Percentiles rank a stretch among this genome's conserved stretches.
phyloP scores from a whole-genome alignment of 2,888 invertebrate species.

The Epirrhoe tristata region DNA sequence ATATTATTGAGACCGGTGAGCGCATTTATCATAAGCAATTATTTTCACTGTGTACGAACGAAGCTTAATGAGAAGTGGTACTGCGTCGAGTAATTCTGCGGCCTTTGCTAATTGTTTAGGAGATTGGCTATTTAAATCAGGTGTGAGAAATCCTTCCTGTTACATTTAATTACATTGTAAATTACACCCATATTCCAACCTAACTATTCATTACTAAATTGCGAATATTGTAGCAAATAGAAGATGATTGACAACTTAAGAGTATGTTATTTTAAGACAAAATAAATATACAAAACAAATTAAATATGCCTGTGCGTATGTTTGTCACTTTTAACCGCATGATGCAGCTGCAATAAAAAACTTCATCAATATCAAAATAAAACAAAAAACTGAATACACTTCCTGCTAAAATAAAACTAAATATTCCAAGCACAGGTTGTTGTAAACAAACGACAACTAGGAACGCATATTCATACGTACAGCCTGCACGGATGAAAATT shows the following conservation, averaged over 20 bases:
- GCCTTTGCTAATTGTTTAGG: conserved; percentile 41
- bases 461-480: conserved; percentile 36
- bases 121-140: conserved; percentile 42
- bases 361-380: too few relatives aligned
- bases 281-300: too few relatives aligned
- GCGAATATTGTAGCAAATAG: not conserved
- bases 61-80: conserved; percentile 55
- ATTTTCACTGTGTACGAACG: conserved; percentile 40
- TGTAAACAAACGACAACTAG: conserved; percentile 32
- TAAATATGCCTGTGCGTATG: too few relatives aligned
- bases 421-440: conserved; percentile 13
- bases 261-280: too few relatives aligned
- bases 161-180: not conserved
- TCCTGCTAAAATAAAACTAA: not conserved
- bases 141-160: conserved; percentile 26
- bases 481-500: conserved; percentile 42
- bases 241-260: too few relatives aligned
- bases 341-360: too few relatives aligned
- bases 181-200: not conserved
- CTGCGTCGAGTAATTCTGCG: conserved; percentile 36
- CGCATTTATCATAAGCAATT: conserved; percentile 66
- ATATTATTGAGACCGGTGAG: conserved; percentile 70
- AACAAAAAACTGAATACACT: too few relatives aligned
- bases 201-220: not conserved
- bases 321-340: too few relatives aligned